Evolutionary conservation across 2,888 invertebrate genomes (phyloP).

Genomic region (Agriopis marginaria): DNA sequence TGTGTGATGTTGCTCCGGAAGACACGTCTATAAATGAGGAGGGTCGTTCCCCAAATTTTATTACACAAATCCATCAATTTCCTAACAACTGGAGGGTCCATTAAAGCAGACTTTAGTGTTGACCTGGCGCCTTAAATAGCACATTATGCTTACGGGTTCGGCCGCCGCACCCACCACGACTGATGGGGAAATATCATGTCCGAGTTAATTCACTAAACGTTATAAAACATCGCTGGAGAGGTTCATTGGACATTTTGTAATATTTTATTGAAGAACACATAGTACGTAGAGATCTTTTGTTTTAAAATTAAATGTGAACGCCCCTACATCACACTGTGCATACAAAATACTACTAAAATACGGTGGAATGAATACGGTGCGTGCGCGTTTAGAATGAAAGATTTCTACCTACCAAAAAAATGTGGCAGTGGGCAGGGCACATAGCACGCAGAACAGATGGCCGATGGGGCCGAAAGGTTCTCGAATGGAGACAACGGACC

Average conservation of each 20-base stretch:
- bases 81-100: constrained; percentile 36
- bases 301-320: neutral
- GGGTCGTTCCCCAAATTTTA: constrained; percentile 26
- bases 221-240: constrained; percentile 55
- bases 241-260: neutral
- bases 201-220: constrained; percentile 57
- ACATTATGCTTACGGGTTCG: constrained; percentile 63
- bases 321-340: no score
- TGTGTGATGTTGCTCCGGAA: constrained; percentile 8
- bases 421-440: no score
- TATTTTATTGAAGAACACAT: neutral
- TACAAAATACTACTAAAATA: no score
- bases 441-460: no score
- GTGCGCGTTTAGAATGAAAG: no score
- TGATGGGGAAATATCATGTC: constrained; percentile 69
- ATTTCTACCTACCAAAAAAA: no score
- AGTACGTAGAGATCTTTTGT: neutral
- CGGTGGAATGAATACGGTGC: no score
- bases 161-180: constrained; percentile 69
- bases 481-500: no score
- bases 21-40: constrained; percentile 7
- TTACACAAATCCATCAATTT: constrained; percentile 35
- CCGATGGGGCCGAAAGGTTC: no score
- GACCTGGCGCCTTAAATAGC: constrained; percentile 60
- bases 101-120: constrained; percentile 51